Evolutionary conservation across 1,140 invertebrate species (phyloP).

Genomic region (Drosophila sproati): DNA sequence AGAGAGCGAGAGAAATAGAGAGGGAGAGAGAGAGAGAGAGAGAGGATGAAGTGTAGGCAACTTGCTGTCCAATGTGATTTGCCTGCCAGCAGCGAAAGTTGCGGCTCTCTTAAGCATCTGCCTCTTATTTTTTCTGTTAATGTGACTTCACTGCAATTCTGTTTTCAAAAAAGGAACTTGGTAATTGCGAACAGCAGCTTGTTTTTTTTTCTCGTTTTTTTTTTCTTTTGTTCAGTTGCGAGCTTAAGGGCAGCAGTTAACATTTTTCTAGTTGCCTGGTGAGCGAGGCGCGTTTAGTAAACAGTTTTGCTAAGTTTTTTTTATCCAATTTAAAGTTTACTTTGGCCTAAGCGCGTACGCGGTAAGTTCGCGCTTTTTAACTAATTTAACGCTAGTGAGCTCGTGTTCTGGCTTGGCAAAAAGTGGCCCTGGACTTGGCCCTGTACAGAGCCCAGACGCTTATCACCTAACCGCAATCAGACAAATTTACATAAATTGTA

Average conservation of each 20-base stretch:
- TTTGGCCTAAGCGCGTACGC: constrained; percentile 19
- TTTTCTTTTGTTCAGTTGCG: too few relatives aligned
- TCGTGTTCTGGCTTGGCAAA: constrained; percentile 16
- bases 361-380: constrained; percentile 52
- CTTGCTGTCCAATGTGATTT: constrained; percentile 25
- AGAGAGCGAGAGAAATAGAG: neutral
- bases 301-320: neutral
- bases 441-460: constrained; percentile 18
- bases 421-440: constrained; percentile 27
- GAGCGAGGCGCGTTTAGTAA: constrained; percentile 40
- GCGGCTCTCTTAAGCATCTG: constrained; percentile 8
- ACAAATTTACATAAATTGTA: constrained; percentile 72
- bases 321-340: constrained; percentile 44
- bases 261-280: constrained; percentile 2
- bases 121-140: constrained; percentile 3
- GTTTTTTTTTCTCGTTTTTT: neutral
- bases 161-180: constrained; percentile 1
- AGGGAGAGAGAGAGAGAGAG: too few relatives aligned
- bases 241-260: neutral
- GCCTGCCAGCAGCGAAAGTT: constrained; percentile 36
- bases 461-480: constrained; percentile 64
- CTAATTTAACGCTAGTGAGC: constrained; percentile 57
- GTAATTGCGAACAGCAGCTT: constrained; percentile 9
- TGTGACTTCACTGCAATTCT: constrained; percentile 17
- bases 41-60: neutral